Base-by-base conservation (phyloP, 2,113 vertebrate species). In the Pipa parva region DNA sequence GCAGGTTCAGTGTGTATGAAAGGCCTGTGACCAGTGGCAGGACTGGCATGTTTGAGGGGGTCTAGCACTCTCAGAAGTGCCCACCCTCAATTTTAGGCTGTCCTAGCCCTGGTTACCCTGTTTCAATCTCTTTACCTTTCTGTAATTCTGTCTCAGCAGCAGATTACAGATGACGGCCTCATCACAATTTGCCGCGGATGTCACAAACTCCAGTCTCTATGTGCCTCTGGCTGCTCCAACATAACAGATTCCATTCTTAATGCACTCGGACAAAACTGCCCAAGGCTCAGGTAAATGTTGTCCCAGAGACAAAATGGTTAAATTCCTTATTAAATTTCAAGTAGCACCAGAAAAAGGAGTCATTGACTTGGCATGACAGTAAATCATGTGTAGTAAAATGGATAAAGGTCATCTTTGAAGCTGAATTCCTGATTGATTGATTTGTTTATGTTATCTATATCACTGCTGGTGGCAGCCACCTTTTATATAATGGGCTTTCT, bases 151-250 rank as follows among this genome's bases (percentile, higher is more conserved):
- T 75, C 66, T 63, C 75, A 86, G 82, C 84, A 99, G 97, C 97
- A 98, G 89, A 96, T 99, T 84, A 98, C 97, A 77, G 97, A 99
- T 21, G 96, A 99, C 12, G 97, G 97, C 59, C 92, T 99, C 76
- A 97, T 98, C 81, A 98, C 93, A 50, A 98, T 99, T 81, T 99
- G 97, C 80, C 92, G 97, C 75, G 96, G 95, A 48, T 97, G 96
- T 74, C 95, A 94, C 86, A 94, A 93, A 71, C 80, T 99, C 73
- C 97, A 97, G 79, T 99, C 96, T 51, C 85, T 99, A 49, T 98
- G 95, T 26, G 95, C 97, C 27, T 98, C 97, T 0, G 96, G 96
- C 83, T 99, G 97, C 78, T 92, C 87, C 84, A 98, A 96, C 84
- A 97, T 99, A 78, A 98, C 96, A 54, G 97, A 99, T 55, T 92